These are phyloP conservation scores for Oscheius onirici DNA, from an alignment of 2,888 invertebrate genomes.

Conservation along the genomic window DNA sequence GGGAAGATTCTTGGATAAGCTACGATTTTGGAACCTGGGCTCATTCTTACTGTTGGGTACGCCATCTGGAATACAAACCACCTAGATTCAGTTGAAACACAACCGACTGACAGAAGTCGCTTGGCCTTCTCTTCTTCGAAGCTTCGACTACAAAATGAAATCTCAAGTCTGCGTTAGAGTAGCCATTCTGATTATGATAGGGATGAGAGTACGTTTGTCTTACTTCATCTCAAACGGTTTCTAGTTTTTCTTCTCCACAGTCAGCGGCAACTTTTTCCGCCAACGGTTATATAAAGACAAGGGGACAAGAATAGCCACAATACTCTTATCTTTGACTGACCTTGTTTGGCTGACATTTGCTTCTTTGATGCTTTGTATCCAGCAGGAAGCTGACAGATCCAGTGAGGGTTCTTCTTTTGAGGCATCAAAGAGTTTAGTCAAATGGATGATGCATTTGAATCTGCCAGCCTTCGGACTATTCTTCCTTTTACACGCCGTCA, in stretches of 20 bases:
- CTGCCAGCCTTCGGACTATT: constrained; percentile 10
- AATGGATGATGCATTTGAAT: constrained; percentile 5
- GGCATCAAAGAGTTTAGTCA: not conserved
- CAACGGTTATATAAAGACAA: not conserved
- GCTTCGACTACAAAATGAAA: not conserved
- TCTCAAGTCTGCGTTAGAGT: not conserved
- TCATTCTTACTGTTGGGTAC: constrained; percentile 13
- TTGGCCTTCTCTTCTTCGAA: constrained; percentile 10
- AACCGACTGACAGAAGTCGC: not conserved
- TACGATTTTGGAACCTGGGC: constrained; percentile 1
- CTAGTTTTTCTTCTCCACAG: constrained; percentile 9
- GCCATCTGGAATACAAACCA: not conserved
- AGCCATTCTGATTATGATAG: not conserved
- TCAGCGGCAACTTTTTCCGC: not conserved
- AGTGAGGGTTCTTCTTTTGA: not conserved
- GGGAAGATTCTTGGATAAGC: not conserved
- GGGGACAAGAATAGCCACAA: not conserved
- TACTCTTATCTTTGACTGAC: not conserved
- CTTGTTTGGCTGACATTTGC: constrained; percentile 11
- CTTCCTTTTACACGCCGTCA: constrained; percentile 5
- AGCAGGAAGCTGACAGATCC: constrained; percentile 7
- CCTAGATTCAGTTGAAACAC: constrained; percentile 4
- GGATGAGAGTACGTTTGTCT: not conserved
- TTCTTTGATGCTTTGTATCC: constrained; percentile 3
- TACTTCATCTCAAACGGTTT: not conserved